These are phyloP conservation scores for Megamerina dolium DNA, from an alignment of 2,888 invertebrate genomes.

Conservation along the genomic window DNA sequence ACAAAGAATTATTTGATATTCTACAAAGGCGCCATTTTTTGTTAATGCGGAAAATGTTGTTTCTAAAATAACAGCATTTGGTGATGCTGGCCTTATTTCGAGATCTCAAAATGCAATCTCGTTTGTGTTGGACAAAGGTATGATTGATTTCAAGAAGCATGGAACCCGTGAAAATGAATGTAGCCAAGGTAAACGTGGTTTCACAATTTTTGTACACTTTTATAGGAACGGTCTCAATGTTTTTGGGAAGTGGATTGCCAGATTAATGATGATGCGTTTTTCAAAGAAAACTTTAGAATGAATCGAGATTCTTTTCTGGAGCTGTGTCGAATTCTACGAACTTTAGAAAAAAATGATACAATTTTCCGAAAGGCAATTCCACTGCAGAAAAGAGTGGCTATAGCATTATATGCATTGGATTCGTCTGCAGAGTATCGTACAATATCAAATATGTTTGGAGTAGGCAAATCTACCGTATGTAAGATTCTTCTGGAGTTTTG, in stretches of 20 bases:
- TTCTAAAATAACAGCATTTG: no score
- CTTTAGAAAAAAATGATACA: slow-evolving; percentile 4
- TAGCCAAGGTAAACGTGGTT: no score
- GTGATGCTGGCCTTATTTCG: no score
- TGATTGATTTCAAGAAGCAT: no score
- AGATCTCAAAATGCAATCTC: no score
- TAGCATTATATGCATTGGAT: slow-evolving; percentile 12
- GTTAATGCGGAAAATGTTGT: no score
- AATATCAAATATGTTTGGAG: slow-evolving; percentile 14
- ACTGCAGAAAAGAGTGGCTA: slow-evolving; percentile 11
- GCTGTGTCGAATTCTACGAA: slow-evolving; percentile 6
- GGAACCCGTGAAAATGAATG: no score
- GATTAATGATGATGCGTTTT: slow-evolving; percentile 1
- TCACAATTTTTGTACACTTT: no score
- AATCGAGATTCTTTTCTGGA: slow-evolving; percentile 2
- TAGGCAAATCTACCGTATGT: slow-evolving; percentile 10
- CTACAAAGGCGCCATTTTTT: no score
- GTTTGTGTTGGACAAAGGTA: no score
- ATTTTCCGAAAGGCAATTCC: slow-evolving; percentile 7
- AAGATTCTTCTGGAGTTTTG: slow-evolving; percentile 12
- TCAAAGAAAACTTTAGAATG: slow-evolving; percentile 9
- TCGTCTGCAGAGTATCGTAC: slow-evolving; percentile 5
- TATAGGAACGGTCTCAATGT: slow-evolving; percentile 1
- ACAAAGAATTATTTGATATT: no score
- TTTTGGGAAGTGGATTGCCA: slow-evolving; percentile 13